Conservation (phyloP, 2,113 vertebrate genomes). For the Salvator merianae region DNA sequence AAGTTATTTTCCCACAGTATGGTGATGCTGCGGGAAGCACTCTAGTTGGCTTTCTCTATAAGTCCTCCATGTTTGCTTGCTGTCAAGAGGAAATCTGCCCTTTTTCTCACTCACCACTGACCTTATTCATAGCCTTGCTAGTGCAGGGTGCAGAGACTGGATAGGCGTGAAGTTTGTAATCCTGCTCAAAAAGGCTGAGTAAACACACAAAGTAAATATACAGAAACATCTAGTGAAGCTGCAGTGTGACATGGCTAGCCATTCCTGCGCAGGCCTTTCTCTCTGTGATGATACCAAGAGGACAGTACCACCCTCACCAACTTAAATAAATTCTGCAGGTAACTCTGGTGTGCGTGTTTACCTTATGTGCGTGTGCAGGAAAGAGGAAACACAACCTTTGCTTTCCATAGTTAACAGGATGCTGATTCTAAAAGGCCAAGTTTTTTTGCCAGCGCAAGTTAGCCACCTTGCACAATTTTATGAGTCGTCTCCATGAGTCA, state of each 20-base stretch:
- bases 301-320: neutral
- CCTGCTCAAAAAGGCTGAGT: neutral
- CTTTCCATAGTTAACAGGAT: too few species aligned
- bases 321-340: too few species aligned
- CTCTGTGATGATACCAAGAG: neutral
- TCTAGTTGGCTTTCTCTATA: neutral
- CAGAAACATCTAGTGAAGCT: neutral
- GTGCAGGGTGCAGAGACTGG: neutral
- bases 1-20: neutral
- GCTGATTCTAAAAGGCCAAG: too few species aligned
- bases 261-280: neutral
- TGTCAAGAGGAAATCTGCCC: neutral
- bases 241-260: neutral
- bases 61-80: neutral
- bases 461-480: too few species aligned
- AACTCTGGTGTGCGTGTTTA: too few species aligned
- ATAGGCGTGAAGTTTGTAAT: neutral
- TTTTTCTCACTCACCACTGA: neutral
- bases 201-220: slow-evolving; percentile 1
- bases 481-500: too few species aligned
- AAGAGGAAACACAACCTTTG: too few species aligned
- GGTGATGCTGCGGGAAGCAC: neutral
- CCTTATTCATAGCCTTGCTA: neutral
- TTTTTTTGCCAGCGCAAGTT: too few species aligned
- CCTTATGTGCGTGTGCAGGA: too few species aligned